Evolutionary conservation across 2,888 invertebrate species (phyloP).

Genomic region (Torymus aiolomorphi): DNA sequence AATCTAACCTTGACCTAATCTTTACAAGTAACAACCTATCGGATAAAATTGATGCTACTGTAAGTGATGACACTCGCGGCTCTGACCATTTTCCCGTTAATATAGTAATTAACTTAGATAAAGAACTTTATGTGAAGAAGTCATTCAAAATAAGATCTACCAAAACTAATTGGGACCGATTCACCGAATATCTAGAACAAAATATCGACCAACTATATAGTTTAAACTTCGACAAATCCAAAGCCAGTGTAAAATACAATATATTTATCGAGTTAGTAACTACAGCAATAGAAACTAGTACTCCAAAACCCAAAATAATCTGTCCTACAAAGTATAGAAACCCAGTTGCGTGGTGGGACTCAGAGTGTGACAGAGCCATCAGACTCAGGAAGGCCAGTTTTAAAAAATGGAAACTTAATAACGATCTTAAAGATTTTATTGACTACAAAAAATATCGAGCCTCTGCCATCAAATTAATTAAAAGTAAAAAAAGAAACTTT

Average conservation of each 20-base stretch:
- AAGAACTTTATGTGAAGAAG: background rate
- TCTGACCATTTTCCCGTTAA: background rate
- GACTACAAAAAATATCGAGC: too few species aligned
- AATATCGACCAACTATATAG: background rate
- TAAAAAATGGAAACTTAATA: too few species aligned
- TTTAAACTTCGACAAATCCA: background rate
- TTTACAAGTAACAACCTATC: too few species aligned
- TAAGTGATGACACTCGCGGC: too few species aligned
- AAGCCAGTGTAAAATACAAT: background rate
- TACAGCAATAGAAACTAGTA: background rate
- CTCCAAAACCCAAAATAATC: background rate
- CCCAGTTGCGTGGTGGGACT: too few species aligned
- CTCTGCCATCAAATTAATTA: too few species aligned
- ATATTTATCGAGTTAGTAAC: background rate
- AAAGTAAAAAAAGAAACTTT: too few species aligned
- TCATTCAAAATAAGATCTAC: constrained; percentile 1
- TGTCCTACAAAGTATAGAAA: background rate
- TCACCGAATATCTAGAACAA: background rate
- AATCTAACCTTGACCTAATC: too few species aligned
- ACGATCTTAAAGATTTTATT: too few species aligned
- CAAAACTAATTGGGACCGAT: background rate
- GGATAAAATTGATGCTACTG: too few species aligned
- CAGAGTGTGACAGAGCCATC: too few species aligned
- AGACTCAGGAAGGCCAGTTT: too few species aligned
- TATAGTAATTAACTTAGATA: background rate